These are phyloP conservation scores for Nemapogon koenigi DNA, from an alignment of 2,888 invertebrate genomes.

Conservation along the genomic window DNA sequence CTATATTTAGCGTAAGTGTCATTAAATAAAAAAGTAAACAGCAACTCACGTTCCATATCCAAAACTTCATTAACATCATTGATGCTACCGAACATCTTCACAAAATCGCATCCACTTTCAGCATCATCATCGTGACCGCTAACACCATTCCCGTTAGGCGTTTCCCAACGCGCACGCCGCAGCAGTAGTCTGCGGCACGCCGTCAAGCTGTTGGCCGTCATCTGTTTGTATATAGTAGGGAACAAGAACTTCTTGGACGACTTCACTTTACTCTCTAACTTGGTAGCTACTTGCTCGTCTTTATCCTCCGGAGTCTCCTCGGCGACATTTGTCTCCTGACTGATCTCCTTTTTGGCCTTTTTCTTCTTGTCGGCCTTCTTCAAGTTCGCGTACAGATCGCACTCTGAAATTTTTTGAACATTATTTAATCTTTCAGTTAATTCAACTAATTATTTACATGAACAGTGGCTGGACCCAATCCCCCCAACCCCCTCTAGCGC, in stretches of 20 bases:
- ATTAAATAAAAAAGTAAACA: too few relatives aligned
- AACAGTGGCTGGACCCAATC: too few relatives aligned
- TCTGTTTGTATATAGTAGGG: constrained; percentile 26
- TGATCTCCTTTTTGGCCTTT: too few relatives aligned
- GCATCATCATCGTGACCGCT: constrained; percentile 4
- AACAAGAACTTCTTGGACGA: constrained; percentile 30
- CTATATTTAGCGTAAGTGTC: too few relatives aligned
- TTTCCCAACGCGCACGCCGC: too few relatives aligned
- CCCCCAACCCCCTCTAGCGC: too few relatives aligned
- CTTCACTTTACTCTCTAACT: constrained; percentile 18
- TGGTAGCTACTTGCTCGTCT: constrained; percentile 20
- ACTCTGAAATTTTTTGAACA: background rate
- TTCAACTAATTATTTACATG: too few relatives aligned
- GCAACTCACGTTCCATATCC: constrained; percentile 42
- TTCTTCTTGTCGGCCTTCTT: constrained; percentile 19
- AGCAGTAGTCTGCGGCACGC: too few relatives aligned
- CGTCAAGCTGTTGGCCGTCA: constrained; percentile 16
- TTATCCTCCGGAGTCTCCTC: constrained; percentile 10
- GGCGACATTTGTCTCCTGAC: constrained; percentile 1
- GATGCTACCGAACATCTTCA: constrained; percentile 40
- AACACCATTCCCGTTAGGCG: too few relatives aligned
- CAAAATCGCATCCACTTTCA: constrained; percentile 7
- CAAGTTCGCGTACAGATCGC: constrained; percentile 11
- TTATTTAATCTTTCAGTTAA: too few relatives aligned
- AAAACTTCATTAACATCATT: constrained; percentile 44